These are phyloP conservation scores for Andrena marginata DNA, from an alignment of 2,888 invertebrate species.

Conservation along the genomic window DNA sequence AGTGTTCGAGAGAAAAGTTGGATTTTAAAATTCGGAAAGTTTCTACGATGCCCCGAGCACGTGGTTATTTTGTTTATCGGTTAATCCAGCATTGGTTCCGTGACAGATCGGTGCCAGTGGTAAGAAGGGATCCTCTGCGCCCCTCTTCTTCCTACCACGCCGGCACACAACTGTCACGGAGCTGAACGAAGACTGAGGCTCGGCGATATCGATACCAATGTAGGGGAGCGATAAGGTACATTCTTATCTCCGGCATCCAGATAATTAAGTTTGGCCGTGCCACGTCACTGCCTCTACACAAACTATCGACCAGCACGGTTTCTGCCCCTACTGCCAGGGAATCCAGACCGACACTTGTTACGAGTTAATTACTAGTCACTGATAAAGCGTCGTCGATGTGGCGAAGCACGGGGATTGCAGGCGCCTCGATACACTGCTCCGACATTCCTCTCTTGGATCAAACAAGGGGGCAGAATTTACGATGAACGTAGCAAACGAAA, in stretches of 20 bases:
- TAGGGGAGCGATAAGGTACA: constrained; percentile 11
- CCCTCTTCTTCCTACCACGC: no score
- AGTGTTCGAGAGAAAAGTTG: no score
- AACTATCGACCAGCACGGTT: constrained; percentile 47
- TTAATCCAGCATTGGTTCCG: no score
- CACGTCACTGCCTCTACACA: constrained; percentile 35
- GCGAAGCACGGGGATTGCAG: neutral
- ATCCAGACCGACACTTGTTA: constrained; percentile 34
- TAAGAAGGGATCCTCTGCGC: no score
- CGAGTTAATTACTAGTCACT: constrained; percentile 12
- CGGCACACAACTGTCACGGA: no score
- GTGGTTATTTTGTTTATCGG: no score
- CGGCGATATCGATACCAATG: constrained; percentile 1
- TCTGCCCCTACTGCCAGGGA: neutral
- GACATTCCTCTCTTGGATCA: neutral
- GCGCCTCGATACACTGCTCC: neutral
- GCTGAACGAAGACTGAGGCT: no score
- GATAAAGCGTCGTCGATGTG: neutral
- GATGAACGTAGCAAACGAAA: no score
- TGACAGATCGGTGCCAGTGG: no score
- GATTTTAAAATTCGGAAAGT: no score
- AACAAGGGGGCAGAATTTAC: no score
- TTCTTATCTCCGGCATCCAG: constrained; percentile 47
- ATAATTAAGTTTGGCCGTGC: constrained; percentile 49
- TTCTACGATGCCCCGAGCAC: no score